Base-by-base conservation (phyloP, 2,888 invertebrate genomes). In the Ceramica pisi region DNA sequence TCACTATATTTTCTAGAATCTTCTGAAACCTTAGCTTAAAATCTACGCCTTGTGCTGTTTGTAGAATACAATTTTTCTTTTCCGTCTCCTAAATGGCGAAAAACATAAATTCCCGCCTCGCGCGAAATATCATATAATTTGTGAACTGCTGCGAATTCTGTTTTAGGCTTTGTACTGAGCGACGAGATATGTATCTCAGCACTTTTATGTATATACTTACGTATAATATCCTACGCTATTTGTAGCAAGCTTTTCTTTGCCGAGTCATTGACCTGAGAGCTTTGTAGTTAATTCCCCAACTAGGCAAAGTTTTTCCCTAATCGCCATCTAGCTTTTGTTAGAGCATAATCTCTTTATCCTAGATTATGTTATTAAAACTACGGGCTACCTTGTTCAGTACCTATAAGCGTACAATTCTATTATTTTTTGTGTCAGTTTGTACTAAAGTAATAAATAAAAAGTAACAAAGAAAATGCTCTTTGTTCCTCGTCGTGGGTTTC, bases 61-160 rank as follows among this genome's bases (percentile, higher is more conserved):
- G 82, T 80, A 50, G 50, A 35, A 51, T 62, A 88, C 84, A 82
- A 85, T 87, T 85, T 87, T 86, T 85, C 84, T 82, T 85, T 75
- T 80, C 76, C 82, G 80, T 86, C 87, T 86, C 83, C 82, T 81
- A 85, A 87, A 89, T 79, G 86, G 85, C 81, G 81, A 81, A 87
- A 87, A 82, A 80, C 83, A 88, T 90, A 88, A 88, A 90, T 90
- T 88, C 79, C 71, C 65, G 82, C 77, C 78, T 66, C 56, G 67
- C 67, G 71, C 83, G 84, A 87, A 86, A 86, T 87, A 85, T 87
- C 82, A 78, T 82, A 83, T 85, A 85, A 86, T 87, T 86, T 86
- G 75, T 57, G 83, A 72, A 75, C 70, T 69, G 83, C 83, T 86
- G 83, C 84, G 85, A 87, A 88, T 88, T 86, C 84, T 85, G 78